Evolutionary conservation across 2,888 invertebrate genomes (phyloP), one percentile per base, ranked within the genome.

Genomic region (Onchidella celtica): DNA sequence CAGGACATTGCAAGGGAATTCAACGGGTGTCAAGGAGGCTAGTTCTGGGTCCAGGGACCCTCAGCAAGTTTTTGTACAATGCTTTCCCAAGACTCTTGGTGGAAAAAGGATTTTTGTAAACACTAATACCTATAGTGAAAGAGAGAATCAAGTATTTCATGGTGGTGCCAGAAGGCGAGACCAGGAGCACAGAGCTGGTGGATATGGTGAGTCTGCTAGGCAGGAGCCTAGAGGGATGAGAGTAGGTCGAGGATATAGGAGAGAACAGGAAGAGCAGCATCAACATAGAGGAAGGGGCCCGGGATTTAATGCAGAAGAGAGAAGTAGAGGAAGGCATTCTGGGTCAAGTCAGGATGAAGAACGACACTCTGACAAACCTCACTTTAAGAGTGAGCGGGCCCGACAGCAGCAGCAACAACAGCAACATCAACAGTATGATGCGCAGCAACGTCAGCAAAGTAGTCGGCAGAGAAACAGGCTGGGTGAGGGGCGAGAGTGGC

Each of bases 361-460:
- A n/a, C 21, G 40, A 14, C 47, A 47, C 3, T 66, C 63, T 29
- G 47, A 17, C 27, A 29, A 17, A 21, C 24, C 55, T n/a, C n/a
- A 66, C 47, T 24, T 4, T 40, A 57, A 68, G 27, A 24, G 57
- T 29, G 78, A 78, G 0, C 59, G 61, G 38, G 69, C 3, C 38
- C n/a, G 21, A 69, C 69, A 40, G 3, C 36, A 34, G 9, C 68
- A 66, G 6, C 68, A 66, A 34, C 68, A 66, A 6, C 34, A 66
- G 9, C 55, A 29, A 36, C 68, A 57, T 34, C 76, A 77, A 17
- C 57, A 77, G 1, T 32, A 57, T 55, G 11, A 14, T 66, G 21
- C 29, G 9, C 76, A 77, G 34, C 77, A 77, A 14, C 68, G 59
- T n/a, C 55, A 66, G 29, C 24, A 57, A 34, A 65, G 57, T n/a